These are phyloP conservation scores for Nomia melanderi DNA, from an alignment of 1,140 invertebrate genomes.

Conservation along the genomic window DNA sequence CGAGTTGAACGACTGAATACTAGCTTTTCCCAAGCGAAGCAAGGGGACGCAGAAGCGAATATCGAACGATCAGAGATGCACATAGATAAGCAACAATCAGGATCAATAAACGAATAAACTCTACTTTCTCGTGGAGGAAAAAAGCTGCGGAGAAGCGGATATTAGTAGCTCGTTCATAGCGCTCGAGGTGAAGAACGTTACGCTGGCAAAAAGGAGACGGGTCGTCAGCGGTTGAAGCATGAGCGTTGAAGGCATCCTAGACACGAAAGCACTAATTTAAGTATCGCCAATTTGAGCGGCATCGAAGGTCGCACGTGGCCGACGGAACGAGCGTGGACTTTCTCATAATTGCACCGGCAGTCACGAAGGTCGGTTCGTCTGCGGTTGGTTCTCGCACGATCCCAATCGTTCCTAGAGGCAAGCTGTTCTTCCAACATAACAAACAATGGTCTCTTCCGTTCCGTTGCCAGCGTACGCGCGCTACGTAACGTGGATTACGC, in stretches of 20 bases:
- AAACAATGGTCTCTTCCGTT: background rate
- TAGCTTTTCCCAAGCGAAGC: no score
- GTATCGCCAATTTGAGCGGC: constrained; percentile 21
- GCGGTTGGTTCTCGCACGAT: constrained; percentile 48
- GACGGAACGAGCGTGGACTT: constrained; percentile 46
- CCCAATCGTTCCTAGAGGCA: constrained; percentile 45
- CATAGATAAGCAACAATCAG: no score
- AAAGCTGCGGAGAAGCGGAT: no score
- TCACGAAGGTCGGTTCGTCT: constrained; percentile 37
- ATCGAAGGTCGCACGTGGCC: constrained; percentile 39
- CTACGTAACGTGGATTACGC: constrained; percentile 35
- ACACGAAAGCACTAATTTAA: constrained; percentile 11
- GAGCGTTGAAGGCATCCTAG: background rate
- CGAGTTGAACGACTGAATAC: no score
- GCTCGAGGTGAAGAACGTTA: background rate
- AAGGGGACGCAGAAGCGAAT: no score
- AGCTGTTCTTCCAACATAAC: constrained; percentile 16
- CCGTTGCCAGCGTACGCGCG: background rate
- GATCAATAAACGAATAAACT: no score
- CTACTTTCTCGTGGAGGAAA: no score
- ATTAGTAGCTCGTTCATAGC: background rate
- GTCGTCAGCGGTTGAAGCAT: background rate
- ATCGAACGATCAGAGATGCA: no score
- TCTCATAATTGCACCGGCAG: constrained; percentile 48
- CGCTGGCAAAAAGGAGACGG: background rate